Conservation (phyloP, 2,113 vertebrate species). For the Rhynchopsitta pachyrhyncha region DNA sequence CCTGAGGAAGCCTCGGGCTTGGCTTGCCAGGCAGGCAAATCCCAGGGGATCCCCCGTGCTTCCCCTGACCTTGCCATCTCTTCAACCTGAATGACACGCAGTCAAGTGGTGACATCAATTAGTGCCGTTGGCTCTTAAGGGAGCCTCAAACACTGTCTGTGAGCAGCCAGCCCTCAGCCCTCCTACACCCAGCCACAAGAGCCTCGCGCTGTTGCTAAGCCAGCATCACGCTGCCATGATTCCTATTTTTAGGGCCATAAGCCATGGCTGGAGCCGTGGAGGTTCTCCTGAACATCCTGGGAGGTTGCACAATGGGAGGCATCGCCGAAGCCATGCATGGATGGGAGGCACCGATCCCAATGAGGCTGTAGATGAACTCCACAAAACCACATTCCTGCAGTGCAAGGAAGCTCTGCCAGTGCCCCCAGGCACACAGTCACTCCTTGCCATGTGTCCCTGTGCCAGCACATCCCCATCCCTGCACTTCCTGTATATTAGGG, state of each 20-base stretch:
- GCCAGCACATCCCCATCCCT: fast-evolving
- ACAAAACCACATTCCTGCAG: fast-evolving
- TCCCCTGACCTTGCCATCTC: neutral
- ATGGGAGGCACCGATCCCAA: neutral
- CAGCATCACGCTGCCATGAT: neutral
- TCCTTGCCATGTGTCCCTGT: fast-evolving
- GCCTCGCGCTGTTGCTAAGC: neutral
- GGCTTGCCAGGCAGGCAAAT: neutral
- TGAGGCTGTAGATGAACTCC: neutral
- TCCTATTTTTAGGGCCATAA: neutral
- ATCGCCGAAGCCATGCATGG: fast-evolving
- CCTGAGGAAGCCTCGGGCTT: fast-evolving
- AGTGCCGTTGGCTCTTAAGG: neutral
- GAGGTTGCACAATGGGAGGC: neutral
- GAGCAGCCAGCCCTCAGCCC: neutral
- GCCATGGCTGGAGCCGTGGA: neutral
- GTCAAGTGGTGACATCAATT: neutral
- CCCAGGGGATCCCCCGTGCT: neutral
- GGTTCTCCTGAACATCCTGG: neutral
- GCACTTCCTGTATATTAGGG: fast-evolving
- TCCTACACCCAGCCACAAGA: neutral
- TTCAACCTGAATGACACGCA: neutral
- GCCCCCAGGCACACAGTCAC: fast-evolving
- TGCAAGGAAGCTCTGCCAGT: neutral
- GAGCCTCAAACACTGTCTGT: neutral